Evolutionary conservation across 2,888 invertebrate genomes (phyloP), one percentile per base, ranked within the genome.

Genomic region (Meta bourneti): DNA sequence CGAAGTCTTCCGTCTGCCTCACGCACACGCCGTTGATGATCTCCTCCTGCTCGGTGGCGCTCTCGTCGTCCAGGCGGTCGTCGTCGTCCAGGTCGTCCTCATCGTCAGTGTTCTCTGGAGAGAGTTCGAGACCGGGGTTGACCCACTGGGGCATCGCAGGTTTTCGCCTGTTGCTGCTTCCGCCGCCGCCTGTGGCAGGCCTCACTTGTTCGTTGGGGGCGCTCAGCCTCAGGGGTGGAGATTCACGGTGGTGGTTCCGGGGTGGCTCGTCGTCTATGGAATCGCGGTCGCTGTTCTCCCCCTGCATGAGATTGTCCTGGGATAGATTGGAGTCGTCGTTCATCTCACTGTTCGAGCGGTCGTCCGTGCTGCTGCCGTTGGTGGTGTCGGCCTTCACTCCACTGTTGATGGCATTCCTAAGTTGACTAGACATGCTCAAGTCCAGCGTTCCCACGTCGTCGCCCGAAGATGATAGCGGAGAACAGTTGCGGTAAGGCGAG

Each of bases 101-200:
- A 61, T 94, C 94, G 54, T 93, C 94, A 20, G 94, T 93, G 48
- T 54, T 94, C 93, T 93, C 94, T 93, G 89, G 95, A 94, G 89
- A 95, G 93, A 93, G 83, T 61, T 95, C 94, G 11, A 94, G 93
- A 7, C 98, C 98, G 8, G 99, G 99, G 95, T 98, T 98, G 6
- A 99, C 98, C 98, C 99, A 98, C 95, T 99, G 98, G 1, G 99
- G 99, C 86, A 98, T 98, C 0, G 98, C 98, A 0, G 98, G 98
- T 95, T 99, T 99, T 94, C 99, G 96, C 93, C 98, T 95, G n/a
- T 93, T 93, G 75, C 93, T 93, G 70, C 93, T 93, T 4, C 90
- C 86, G 74, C 90, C 90, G 52, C 72, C 81, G 5, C 54, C 51
- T 20, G 71, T 54, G 7, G 83, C 20, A 7, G 74, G 80, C 74